Percentiles rank a stretch among this genome's conserved stretches.
These are phyloP conservation scores for Babyrousa celebensis DNA, from an alignment of 2,797 vertebrate genomes.

Conservation along the genomic window DNA sequence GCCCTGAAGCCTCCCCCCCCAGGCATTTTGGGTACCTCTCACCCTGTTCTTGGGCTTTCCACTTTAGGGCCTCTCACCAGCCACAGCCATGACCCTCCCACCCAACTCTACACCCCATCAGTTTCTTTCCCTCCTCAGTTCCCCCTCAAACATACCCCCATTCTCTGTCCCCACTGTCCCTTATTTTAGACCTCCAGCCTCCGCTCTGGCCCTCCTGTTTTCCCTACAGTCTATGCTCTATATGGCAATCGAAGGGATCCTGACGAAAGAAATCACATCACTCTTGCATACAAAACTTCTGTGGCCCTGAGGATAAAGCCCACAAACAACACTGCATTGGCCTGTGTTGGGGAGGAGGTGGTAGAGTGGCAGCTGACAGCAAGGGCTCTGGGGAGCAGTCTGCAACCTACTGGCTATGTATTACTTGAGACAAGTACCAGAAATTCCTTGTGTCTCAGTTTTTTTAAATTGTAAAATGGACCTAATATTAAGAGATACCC, in stretches of 20 bases:
- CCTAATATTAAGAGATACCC: neutral
- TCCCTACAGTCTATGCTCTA: neutral
- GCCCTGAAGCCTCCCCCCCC: neutral
- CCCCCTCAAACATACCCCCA: neutral
- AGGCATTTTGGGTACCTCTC: neutral
- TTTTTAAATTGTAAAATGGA: neutral
- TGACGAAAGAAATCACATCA: neutral
- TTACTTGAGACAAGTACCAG: slow-evolving; percentile 47
- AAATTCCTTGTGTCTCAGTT: neutral
- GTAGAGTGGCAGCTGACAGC: neutral
- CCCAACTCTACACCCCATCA: neutral
- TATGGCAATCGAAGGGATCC: neutral
- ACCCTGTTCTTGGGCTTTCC: neutral
- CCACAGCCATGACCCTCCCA: neutral
- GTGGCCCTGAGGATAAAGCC: slow-evolving; percentile 13
- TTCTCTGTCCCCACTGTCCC: neutral
- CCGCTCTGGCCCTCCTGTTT: neutral
- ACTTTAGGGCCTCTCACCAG: neutral
- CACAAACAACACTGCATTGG: neutral
- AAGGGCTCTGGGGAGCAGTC: neutral
- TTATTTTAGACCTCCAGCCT: neutral
- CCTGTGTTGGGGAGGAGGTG: neutral
- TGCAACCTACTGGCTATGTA: neutral
- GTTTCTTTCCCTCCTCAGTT: neutral
- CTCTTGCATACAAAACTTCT: neutral